A percentile compares a stretch with the other conserved stretches of the same genome.
These are phyloP conservation scores for Brachyptera risi DNA, from an alignment of 2,888 invertebrate species.

Conservation along the genomic window DNA sequence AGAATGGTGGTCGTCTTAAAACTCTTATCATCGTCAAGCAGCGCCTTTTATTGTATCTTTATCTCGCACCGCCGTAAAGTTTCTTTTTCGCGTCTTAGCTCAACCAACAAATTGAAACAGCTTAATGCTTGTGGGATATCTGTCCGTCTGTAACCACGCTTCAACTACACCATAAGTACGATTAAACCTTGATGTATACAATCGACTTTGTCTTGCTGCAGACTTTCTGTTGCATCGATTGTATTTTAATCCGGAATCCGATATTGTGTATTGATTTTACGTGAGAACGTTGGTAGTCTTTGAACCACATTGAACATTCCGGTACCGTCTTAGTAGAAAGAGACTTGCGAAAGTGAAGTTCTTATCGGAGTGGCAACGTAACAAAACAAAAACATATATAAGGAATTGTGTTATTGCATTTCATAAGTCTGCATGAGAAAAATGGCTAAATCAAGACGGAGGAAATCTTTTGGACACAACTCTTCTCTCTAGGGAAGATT, in stretches of 20 bases:
- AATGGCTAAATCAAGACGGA: constrained; percentile 24
- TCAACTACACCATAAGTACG: too few relatives aligned
- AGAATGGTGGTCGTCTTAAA: constrained; percentile 8
- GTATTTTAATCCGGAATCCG: not conserved
- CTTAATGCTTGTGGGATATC: too few relatives aligned
- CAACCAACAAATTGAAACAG: too few relatives aligned
- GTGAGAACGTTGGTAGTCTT: not conserved
- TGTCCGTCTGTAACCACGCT: too few relatives aligned
- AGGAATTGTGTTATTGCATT: constrained; percentile 25
- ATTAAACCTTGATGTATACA: too few relatives aligned
- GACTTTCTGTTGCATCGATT: not conserved
- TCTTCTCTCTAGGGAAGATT: constrained; percentile 13
- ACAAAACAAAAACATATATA: constrained; percentile 16
- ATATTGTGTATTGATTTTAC: constrained; percentile 2
- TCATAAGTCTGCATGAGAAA: constrained; percentile 2
- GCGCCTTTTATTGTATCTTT: constrained; percentile 14
- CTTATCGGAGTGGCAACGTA: not conserved
- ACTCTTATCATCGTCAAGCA: constrained; percentile 17
- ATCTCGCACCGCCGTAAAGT: too few relatives aligned
- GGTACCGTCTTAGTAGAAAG: not conserved
- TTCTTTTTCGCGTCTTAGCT: too few relatives aligned
- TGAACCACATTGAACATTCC: not conserved
- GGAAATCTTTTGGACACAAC: constrained; percentile 22
- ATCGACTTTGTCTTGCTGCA: not conserved
- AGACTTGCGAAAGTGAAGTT: not conserved